Percentiles rank a stretch among this genome's conserved stretches.
Evolutionary conservation across 2,888 invertebrate species (phyloP).

Genomic region (Timandra comae): DNA sequence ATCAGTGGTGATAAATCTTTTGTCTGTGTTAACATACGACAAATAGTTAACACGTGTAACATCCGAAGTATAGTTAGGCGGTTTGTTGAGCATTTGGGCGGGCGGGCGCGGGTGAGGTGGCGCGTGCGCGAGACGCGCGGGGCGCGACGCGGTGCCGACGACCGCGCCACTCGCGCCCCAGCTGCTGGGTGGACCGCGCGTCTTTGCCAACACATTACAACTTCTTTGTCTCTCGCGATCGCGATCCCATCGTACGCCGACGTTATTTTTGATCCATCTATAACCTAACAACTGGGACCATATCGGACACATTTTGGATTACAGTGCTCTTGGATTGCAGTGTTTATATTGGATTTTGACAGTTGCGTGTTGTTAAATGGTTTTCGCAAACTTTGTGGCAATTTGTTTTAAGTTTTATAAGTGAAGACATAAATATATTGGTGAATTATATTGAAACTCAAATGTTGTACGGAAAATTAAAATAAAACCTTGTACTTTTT

Average conservation of each 20-base stretch:
- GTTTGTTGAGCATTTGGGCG: constrained; percentile 50
- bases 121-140: constrained; percentile 28
- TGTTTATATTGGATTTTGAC: constrained; percentile 44
- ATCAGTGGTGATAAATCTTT: too few relatives aligned
- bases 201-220: constrained; percentile 17
- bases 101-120: constrained; percentile 52
- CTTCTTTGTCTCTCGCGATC: constrained; percentile 57
- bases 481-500: too few relatives aligned
- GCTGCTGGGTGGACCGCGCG: constrained; percentile 44
- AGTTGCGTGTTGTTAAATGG: constrained; percentile 3
- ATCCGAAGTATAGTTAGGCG: constrained; percentile 47
- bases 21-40: too few relatives aligned
- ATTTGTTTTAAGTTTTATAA: neutral
- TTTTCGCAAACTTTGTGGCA: neutral
- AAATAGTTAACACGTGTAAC: constrained; percentile 50
- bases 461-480: too few relatives aligned
- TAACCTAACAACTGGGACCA: constrained; percentile 28
- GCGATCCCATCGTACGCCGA: constrained; percentile 33
- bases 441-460: neutral
- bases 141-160: constrained; percentile 30
- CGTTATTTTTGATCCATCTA: constrained; percentile 52
- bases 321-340: constrained; percentile 73
- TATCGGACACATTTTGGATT: constrained; percentile 55
- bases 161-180: constrained; percentile 58
- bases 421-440: constrained; percentile 7